Evolutionary conservation across 2,113 vertebrate genomes (phyloP).

Genomic region (Anoura caudifer): DNA sequence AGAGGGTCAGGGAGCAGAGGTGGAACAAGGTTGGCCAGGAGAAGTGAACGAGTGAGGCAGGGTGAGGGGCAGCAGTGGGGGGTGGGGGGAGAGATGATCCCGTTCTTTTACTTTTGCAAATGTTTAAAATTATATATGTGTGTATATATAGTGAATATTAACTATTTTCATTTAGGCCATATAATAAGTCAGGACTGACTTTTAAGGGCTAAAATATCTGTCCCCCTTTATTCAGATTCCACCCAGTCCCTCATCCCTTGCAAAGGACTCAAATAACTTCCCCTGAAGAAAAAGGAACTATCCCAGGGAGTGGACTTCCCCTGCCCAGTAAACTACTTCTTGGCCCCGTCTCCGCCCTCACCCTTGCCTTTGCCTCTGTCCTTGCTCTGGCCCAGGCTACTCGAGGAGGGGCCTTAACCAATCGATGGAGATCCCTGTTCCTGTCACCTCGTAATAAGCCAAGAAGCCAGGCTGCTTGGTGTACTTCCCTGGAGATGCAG

Average conservation of each 20-base stretch:
- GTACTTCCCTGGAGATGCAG: conserved; percentile 83
- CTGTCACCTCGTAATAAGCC: conserved; percentile 87
- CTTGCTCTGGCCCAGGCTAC: background rate
- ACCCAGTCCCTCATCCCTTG: background rate
- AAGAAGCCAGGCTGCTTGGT: conserved; percentile 86
- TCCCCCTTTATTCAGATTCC: background rate
- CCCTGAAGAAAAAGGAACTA: background rate
- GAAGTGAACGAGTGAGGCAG: background rate
- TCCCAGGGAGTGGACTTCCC: background rate
- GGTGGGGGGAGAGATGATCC: no score
- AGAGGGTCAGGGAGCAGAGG: background rate
- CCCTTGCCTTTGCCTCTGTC: background rate
- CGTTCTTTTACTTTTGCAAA: background rate
- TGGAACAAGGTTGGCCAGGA: background rate
- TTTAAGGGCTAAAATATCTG: background rate
- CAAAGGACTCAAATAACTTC: background rate
- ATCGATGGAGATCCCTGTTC: background rate
- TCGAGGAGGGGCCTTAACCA: background rate
- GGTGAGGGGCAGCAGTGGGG: background rate
- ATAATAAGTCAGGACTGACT: background rate
- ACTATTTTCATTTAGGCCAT: background rate
- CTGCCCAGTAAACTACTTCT: background rate
- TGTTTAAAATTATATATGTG: background rate
- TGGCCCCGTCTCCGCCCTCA: background rate
- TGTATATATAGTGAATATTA: background rate